Evolutionary conservation across 1,140 invertebrate species (phyloP), one percentile per base, ranked within the genome.

Genomic region (Drosophila ficusphila): DNA sequence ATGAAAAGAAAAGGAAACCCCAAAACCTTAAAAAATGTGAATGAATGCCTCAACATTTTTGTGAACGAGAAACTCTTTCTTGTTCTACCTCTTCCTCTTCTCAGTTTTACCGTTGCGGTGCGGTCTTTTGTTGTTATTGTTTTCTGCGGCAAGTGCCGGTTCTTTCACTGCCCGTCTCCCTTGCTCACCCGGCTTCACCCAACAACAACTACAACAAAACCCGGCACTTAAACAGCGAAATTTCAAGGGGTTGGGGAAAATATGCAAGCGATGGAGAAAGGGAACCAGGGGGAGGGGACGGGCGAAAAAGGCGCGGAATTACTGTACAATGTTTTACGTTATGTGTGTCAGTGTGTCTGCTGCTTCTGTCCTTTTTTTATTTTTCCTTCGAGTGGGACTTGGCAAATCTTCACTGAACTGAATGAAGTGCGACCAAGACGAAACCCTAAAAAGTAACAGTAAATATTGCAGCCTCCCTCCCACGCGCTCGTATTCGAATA

Each of bases 281-380:
- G 41, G 54, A 27, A 70, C 34, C 0, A 14, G 56, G 46, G 25
- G 49, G 29, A 39, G 27, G 33, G 51, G 44, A 25, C 21, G 11
- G 56, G 56, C 39, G 31, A 65, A 67, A 67, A 67, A 67, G 61
- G 58, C 60, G 75, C 57, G 48, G 48, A 51, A 67, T 78, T 36
- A 67, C 44, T 25, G 41, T 48, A 49, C 60, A 65, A 64, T 74
- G 71, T 74, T 65, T 69, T 83, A 27, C 42, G n/a, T 51, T 57
- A 76, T 79, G 65, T 83, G 75, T 86, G 79, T 85, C 81, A 85
- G 79, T 83, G 73, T 85, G 79, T 72, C 76, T 78, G 56, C 69
- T 27, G 51, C 19, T 31, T 39, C 14, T 60, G 27, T 21, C 36
- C 16, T 11, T 39, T 39, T 41, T 58, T 46, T 57, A 18, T 31